Percentiles rank a stretch among this genome's conserved stretches.
Conservation (phyloP, 2,797 vertebrate genomes). For the Aselliscus stoliczkanus region DNA sequence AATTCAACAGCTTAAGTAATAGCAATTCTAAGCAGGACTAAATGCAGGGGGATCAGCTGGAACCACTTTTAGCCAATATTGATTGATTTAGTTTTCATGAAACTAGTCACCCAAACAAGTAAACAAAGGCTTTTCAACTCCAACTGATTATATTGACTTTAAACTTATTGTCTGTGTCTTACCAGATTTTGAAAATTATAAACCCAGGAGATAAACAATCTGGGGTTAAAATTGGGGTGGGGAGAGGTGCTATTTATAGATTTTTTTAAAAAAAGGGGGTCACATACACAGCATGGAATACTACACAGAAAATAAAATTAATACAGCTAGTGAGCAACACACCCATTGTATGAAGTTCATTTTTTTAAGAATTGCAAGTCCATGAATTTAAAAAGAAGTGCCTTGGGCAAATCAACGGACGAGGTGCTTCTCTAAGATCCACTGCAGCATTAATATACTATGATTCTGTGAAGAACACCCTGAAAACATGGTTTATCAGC, state of each 20-base stretch:
- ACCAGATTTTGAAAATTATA: slow-evolving; percentile 30
- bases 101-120: background rate
- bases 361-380: background rate
- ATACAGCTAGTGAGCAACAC: background rate
- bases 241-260: background rate
- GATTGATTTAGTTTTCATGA: slow-evolving; percentile 24
- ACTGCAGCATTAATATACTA: background rate
- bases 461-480: background rate
- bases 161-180: background rate
- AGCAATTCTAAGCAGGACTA: background rate
- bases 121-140: slow-evolving; percentile 33
- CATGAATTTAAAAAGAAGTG: background rate
- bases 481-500: background rate
- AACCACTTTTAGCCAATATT: slow-evolving; percentile 34
- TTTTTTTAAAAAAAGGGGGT: background rate
- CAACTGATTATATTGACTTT: background rate
- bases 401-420: background rate
- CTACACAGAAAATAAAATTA: background rate
- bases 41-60: background rate
- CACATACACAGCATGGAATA: background rate
- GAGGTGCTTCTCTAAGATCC: background rate
- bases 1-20: background rate
- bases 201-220: background rate
- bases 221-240: background rate
- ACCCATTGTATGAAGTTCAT: background rate